Percentiles rank a stretch among this genome's conserved stretches.
phyloP scores from a whole-genome alignment of 2,113 vertebrate genomes.

The Todiramphus chloris region DNA sequence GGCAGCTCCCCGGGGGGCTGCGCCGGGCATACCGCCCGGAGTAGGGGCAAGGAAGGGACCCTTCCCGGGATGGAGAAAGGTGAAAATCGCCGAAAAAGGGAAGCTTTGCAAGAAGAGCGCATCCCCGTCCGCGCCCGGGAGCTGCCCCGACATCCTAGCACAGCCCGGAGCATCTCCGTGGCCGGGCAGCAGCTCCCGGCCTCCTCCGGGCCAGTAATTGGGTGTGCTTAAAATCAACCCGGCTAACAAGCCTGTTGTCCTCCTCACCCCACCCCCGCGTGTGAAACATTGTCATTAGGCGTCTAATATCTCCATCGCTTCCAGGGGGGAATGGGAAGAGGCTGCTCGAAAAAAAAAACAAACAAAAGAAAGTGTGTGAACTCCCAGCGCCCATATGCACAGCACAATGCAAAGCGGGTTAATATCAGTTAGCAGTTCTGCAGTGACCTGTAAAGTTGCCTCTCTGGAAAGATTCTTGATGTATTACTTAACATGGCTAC shows the following conservation, averaged over 20 bases:
- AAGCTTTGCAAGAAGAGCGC: not conserved
- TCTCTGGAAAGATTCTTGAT: slow-evolving; percentile 63
- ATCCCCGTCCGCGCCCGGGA: not conserved
- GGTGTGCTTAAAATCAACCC: slow-evolving; percentile 33
- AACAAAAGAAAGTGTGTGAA: slow-evolving; percentile 36
- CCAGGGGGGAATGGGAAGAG: slow-evolving; percentile 44
- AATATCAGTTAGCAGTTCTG: slow-evolving; percentile 38
- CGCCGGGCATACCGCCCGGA: not conserved
- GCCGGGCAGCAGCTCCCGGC: slow-evolving; percentile 15
- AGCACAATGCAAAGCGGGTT: not conserved
- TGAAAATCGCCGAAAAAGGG: not conserved
- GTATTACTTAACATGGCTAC: slow-evolving; percentile 52
- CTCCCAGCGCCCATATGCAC: not conserved
- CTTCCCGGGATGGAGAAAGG: not conserved
- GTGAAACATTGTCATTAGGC: slow-evolving; percentile 66
- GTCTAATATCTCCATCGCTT: slow-evolving; percentile 58
- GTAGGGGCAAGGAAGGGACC: not conserved
- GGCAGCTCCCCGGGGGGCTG: not conserved
- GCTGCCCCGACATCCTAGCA: not conserved
- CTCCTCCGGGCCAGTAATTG: slow-evolving; percentile 18
- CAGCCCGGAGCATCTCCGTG: slow-evolving; percentile 26
- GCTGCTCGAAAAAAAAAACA: slow-evolving; percentile 8
- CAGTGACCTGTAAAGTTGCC: slow-evolving; percentile 49
- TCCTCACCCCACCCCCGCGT: slow-evolving; percentile 61
- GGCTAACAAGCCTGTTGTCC: slow-evolving; percentile 50